Evolutionary conservation across 2,888 invertebrate genomes (phyloP).

Genomic region (Sipha maydis): DNA sequence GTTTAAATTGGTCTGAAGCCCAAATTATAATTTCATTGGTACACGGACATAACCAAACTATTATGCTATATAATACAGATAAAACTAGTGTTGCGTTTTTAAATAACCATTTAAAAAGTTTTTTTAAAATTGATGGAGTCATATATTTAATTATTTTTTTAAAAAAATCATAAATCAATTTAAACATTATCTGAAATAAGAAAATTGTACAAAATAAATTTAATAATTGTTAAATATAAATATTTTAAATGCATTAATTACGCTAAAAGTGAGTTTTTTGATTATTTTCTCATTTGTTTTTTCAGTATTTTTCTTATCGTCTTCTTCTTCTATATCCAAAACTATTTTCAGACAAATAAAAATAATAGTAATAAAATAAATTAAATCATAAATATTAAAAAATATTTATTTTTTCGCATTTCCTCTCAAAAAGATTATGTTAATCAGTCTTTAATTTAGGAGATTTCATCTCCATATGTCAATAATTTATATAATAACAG

Average conservation of each 20-base stretch:
- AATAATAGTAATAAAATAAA: background rate
- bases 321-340: slow-evolving; percentile 38
- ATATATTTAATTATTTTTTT: background rate
- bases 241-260: no score
- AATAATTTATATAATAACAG: no score
- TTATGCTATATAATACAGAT: background rate
- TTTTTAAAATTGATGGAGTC: background rate
- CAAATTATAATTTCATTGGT: background rate
- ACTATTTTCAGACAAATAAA: slow-evolving; percentile 16
- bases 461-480: no score
- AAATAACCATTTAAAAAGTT: background rate
- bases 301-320: background rate
- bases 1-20: background rate
- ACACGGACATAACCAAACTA: slow-evolving; percentile 15
- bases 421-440: no score
- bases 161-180: background rate
- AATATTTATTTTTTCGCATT: no score
- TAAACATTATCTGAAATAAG: background rate
- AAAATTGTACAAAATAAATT: background rate
- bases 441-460: no score
- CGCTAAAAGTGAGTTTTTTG: background rate
- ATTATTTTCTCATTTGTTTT: background rate
- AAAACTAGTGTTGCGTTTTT: background rate
- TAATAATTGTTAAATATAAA: background rate
- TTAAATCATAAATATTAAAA: no score